Evolutionary conservation across 2,797 vertebrate genomes (phyloP).

Genomic region (Rhinoraja longicauda): DNA sequence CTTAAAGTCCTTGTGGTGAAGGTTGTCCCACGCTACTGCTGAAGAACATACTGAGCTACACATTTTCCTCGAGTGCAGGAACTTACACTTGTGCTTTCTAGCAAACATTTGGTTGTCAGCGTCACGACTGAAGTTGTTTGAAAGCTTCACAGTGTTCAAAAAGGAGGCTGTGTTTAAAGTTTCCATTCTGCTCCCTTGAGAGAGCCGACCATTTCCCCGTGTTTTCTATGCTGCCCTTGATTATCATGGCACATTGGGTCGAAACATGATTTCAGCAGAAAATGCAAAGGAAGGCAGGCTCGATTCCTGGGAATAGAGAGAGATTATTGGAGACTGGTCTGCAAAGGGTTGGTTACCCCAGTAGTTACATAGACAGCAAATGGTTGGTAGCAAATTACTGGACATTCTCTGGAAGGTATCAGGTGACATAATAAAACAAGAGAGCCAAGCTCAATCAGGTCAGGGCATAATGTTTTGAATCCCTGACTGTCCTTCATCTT

Average conservation of each 20-base stretch:
- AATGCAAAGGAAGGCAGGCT: background rate
- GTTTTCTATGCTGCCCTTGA: background rate
- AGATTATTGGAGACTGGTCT: background rate
- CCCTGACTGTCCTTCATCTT: background rate
- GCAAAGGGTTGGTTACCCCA: constrained; percentile 17
- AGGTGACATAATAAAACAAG: constrained; percentile 10
- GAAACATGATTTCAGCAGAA: background rate
- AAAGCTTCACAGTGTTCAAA: background rate
- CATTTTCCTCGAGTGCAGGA: background rate
- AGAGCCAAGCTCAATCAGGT: constrained; percentile 2
- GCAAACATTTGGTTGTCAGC: background rate
- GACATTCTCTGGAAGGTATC: background rate
- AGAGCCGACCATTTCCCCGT: background rate
- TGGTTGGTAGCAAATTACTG: background rate
- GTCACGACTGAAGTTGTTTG: background rate
- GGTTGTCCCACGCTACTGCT: background rate
- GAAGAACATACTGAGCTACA: background rate
- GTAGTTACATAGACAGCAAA: background rate
- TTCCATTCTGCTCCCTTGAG: background rate
- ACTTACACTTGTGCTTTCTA: background rate
- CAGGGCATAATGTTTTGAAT: background rate
- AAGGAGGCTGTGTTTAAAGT: background rate
- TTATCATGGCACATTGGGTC: background rate
- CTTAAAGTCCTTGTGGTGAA: background rate
- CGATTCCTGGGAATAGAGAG: background rate